Evolutionary conservation across 2,797 vertebrate genomes (phyloP).

Genomic region (Gouania willdenowi): DNA sequence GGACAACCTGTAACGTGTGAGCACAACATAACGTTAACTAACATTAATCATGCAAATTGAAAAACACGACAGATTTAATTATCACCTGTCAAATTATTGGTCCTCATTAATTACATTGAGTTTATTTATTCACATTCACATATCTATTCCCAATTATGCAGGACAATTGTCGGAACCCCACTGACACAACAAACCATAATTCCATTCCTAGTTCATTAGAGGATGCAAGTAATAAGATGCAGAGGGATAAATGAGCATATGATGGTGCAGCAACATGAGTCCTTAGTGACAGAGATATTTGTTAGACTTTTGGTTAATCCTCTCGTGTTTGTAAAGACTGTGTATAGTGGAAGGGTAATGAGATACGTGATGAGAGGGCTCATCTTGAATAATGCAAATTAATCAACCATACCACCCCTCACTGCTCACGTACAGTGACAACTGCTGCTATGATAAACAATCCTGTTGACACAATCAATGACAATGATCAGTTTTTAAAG

Average conservation of each 20-base stretch:
- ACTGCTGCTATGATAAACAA: no score
- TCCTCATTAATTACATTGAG: constrained; percentile 71
- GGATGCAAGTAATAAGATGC: constrained; percentile 39
- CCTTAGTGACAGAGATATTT: constrained; percentile 12
- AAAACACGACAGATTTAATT: constrained; percentile 75
- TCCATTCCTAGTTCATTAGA: constrained; percentile 57
- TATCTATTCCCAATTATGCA: constrained; percentile 68
- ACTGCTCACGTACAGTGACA: background rate
- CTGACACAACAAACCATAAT: constrained; percentile 60
- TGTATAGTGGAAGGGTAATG: background rate
- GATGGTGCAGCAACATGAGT: constrained; percentile 28
- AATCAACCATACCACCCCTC: background rate
- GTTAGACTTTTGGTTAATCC: background rate
- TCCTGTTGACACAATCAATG: no score
- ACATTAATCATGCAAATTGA: constrained; percentile 79
- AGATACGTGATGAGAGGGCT: background rate
- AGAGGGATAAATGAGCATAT: constrained; percentile 38
- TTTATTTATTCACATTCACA: constrained; percentile 74
- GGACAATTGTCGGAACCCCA: constrained; percentile 61
- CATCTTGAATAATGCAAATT: background rate
- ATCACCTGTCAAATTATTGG: constrained; percentile 68
- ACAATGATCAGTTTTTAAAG: no score
- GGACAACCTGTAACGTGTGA: constrained; percentile 71
- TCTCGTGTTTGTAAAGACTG: background rate
- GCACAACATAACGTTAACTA: constrained; percentile 68